A percentile compares a stretch with the other conserved stretches of the same genome.
These are phyloP conservation scores for Cataglyphis rosenhaueri DNA, from an alignment of 2,888 invertebrate species.

Conservation along the genomic window DNA sequence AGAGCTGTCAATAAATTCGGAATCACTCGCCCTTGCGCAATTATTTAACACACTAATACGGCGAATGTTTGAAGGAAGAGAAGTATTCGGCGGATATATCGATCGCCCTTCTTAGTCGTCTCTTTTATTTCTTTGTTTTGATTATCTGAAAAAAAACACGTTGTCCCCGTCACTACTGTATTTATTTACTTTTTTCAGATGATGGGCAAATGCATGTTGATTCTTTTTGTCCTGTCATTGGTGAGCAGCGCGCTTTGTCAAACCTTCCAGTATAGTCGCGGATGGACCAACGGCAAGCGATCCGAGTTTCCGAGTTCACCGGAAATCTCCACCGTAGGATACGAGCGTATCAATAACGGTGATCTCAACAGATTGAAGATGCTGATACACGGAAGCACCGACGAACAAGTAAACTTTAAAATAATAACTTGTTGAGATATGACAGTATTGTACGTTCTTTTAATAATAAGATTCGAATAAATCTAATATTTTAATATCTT, in stretches of 20 bases:
- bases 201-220: slow-evolving; percentile 29
- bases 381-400: slow-evolving; percentile 86
- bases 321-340: slow-evolving; percentile 46
- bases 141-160: background rate
- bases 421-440: background rate
- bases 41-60: slow-evolving; percentile 10
- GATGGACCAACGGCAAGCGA: slow-evolving; percentile 92
- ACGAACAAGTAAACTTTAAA: slow-evolving; percentile 84
- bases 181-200: slow-evolving; percentile 57
- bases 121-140: background rate
- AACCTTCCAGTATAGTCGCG: slow-evolving; percentile 92
- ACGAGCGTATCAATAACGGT: slow-evolving; percentile 83
- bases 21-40: slow-evolving; percentile 44
- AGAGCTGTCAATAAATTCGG: slow-evolving; percentile 42
- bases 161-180: background rate
- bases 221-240: slow-evolving; percentile 83
- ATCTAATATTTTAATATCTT: background rate
- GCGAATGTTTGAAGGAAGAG: background rate
- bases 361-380: slow-evolving; percentile 87
- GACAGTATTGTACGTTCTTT: background rate
- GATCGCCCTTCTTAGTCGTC: background rate
- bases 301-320: slow-evolving; percentile 62
- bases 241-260: slow-evolving; percentile 87
- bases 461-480: background rate
- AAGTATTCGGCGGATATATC: background rate